Conservation (phyloP, 2,888 invertebrate species). For the Parelbella ahira region DNA sequence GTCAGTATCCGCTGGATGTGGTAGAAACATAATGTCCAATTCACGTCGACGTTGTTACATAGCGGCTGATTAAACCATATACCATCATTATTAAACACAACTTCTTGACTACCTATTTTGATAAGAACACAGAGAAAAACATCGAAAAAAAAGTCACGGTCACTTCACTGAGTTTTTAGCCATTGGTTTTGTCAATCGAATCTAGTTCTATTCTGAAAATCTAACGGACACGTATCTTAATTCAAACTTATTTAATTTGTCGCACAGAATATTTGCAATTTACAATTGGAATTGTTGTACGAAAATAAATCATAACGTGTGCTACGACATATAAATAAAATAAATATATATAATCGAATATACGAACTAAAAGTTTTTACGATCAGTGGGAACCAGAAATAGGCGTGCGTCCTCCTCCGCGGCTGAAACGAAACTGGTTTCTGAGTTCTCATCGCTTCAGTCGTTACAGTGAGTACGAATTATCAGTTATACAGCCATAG, state of each 20-base stretch:
- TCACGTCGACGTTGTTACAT: conserved; percentile 54
- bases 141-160: conserved; percentile 36
- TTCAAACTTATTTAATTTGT: no score
- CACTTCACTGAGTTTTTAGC: conserved; percentile 21
- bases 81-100: conserved; percentile 35
- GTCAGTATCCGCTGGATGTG: conserved; percentile 56
- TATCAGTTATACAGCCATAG: no score
- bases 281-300: no score
- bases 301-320: no score
- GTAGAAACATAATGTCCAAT: conserved; percentile 68
- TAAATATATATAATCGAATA: no score
- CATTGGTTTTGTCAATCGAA: neutral
- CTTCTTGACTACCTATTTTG: conserved; percentile 60
- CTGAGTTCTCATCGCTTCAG: no score
- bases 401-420: conserved; percentile 38
- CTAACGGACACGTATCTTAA: no score
- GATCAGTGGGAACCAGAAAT: conserved; percentile 30
- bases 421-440: conserved; percentile 50
- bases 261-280: no score
- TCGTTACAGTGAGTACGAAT: no score
- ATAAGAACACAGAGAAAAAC: conserved; percentile 37
- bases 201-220: no score
- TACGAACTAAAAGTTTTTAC: conserved; percentile 21
- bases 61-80: conserved; percentile 37
- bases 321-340: no score